Evolutionary conservation across 2,113 vertebrate species (phyloP).

Genomic region (Indicator maculatus): DNA sequence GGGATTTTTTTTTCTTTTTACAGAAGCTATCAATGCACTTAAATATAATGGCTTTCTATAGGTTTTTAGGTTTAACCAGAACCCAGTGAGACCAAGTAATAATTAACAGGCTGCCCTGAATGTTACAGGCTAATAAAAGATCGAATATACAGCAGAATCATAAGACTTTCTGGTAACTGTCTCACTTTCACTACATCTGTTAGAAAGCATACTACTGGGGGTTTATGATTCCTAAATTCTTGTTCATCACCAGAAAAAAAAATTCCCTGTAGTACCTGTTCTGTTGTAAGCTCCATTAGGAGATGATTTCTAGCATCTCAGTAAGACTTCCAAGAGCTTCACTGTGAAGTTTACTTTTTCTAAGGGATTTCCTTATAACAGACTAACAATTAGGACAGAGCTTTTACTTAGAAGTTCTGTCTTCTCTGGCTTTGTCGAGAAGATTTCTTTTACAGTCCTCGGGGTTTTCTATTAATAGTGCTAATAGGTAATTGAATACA

Average conservation of each 20-base stretch:
- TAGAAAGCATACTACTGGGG: conserved; percentile 2
- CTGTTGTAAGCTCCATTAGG: conserved; percentile 12
- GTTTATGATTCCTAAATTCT: conserved; percentile 29
- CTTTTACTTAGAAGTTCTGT: conserved; percentile 1
- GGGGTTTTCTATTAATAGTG: neutral
- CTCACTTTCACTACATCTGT: neutral
- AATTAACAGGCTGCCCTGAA: conserved; percentile 55
- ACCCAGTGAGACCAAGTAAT: conserved; percentile 19
- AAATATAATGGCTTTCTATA: conserved; percentile 41
- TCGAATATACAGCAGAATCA: conserved; percentile 1
- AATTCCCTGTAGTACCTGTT: conserved; percentile 12
- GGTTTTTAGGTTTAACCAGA: conserved; percentile 23
- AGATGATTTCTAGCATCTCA: conserved; percentile 48
- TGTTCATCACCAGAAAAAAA: conserved; percentile 16
- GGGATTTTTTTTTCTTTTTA: conserved; percentile 22
- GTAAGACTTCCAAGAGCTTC: conserved; percentile 24
- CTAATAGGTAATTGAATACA: neutral
- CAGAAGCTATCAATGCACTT: conserved; percentile 27
- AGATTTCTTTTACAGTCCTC: neutral
- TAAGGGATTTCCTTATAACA: conserved; percentile 20
- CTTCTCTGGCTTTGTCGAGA: neutral
- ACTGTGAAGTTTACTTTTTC: conserved; percentile 25
- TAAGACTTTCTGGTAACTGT: conserved; percentile 20
- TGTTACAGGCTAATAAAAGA: conserved; percentile 47
- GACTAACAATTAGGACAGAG: conserved; percentile 5